A percentile compares a stretch with the other conserved stretches of the same genome.
These are phyloP conservation scores for Chaetophractus vellerosus DNA, from an alignment of 2,797 vertebrate species.

Conservation along the genomic window DNA sequence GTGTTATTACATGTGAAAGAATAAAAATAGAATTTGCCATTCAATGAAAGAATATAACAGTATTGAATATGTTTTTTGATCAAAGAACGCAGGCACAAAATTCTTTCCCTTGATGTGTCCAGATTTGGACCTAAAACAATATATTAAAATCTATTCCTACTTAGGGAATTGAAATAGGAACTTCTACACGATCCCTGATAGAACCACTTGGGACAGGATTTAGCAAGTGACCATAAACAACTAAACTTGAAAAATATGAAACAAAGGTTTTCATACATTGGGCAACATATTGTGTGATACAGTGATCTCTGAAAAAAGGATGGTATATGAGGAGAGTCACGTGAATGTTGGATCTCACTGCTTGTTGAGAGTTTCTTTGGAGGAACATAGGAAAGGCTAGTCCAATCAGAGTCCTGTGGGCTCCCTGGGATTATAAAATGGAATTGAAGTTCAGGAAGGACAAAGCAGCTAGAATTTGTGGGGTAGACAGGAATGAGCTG, in stretches of 20 bases:
- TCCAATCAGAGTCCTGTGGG: not conserved
- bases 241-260: not conserved
- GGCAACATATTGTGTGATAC: not conserved
- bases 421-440: not conserved
- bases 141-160: not conserved
- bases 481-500: not conserved
- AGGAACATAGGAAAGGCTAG: not conserved
- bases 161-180: not conserved
- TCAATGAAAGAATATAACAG: not conserved
- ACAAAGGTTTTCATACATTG: not conserved
- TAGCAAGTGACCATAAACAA: not conserved
- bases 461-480: not conserved
- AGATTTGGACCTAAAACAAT: not conserved
- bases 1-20: not conserved
- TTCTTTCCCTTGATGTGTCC: not conserved
- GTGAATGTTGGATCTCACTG: not conserved
- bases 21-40: not conserved
- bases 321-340: not conserved
- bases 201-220: not conserved
- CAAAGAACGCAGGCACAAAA: not conserved
- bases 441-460: not conserved
- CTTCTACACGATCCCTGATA: not conserved
- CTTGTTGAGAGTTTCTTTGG: not conserved
- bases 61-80: not conserved
- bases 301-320: not conserved